A percentile compares a stretch with the other conserved stretches of the same genome.
These are phyloP conservation scores for Apodemus sylvaticus DNA, from an alignment of 2,113 vertebrate species.

Conservation along the genomic window DNA sequence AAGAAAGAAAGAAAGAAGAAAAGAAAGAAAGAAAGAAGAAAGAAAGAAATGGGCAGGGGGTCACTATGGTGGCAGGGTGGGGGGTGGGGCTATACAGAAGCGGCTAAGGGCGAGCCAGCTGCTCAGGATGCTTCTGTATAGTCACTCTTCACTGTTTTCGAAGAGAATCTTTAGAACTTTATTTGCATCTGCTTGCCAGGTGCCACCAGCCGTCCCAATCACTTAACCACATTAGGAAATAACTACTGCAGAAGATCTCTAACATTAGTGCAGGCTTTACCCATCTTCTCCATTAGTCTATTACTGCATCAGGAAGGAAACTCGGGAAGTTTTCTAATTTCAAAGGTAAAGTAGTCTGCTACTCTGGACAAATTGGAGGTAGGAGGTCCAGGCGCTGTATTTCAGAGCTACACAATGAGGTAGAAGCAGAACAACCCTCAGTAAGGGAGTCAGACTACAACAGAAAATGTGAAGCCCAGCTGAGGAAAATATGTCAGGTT, in stretches of 20 bases:
- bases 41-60: background rate
- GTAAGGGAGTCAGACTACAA: background rate
- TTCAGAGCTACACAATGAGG: background rate
- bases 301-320: constrained; percentile 1
- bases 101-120: background rate
- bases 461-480: background rate
- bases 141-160: constrained; percentile 14
- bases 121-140: background rate
- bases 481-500: background rate
- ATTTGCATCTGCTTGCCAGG: background rate
- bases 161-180: constrained; percentile 36
- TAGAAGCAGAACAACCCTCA: background rate
- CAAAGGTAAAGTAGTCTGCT: background rate
- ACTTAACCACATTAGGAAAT: constrained; percentile 25
- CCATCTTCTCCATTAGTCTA: constrained; percentile 7
- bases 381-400: background rate
- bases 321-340: constrained; percentile 31
- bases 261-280: background rate
- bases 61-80: background rate
- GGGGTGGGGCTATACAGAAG: too few species aligned
- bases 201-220: background rate
- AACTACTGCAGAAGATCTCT: constrained; percentile 19
- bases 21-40: too few species aligned
- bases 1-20: too few species aligned
- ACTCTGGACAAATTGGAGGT: constrained; percentile 26